Conservation (phyloP, 92 coral and sea anemone genomes). For the Palythoa grandiflora region DNA sequence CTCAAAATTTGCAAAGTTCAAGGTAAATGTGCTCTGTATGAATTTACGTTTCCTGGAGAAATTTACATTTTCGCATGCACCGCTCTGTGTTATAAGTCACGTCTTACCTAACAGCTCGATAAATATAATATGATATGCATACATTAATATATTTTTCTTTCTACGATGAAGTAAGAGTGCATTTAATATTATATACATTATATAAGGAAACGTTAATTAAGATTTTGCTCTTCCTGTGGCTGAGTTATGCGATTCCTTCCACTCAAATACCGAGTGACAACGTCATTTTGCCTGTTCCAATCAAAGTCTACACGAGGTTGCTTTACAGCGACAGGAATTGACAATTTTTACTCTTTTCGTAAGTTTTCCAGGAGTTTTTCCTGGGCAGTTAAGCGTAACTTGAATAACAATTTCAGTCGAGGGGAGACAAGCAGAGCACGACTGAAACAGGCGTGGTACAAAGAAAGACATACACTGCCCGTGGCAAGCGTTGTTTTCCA, state of each 20-base stretch:
- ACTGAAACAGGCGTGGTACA: constrained; percentile 68
- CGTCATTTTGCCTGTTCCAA: background rate
- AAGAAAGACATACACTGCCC: constrained; percentile 85
- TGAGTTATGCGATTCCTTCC: background rate
- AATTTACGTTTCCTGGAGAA: background rate
- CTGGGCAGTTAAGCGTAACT: constrained; percentile 72
- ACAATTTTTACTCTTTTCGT: constrained; percentile 70
- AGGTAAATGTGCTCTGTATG: background rate
- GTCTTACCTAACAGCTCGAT: background rate
- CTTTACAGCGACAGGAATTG: constrained; percentile 68
- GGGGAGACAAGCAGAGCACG: constrained; percentile 76
- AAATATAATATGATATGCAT: constrained; percentile 1
- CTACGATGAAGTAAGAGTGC: background rate
- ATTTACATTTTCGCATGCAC: constrained; percentile 1
- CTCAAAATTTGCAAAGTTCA: background rate
- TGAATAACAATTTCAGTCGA: constrained; percentile 4
- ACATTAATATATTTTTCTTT: background rate
- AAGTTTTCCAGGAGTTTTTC: constrained; percentile 53
- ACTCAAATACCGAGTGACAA: background rate
- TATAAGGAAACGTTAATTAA: background rate
- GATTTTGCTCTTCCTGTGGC: background rate
- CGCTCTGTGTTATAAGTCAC: background rate
- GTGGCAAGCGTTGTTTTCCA: constrained; percentile 73
- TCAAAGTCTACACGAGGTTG: constrained; percentile 31
- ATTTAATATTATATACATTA: background rate